A percentile compares a stretch with the other conserved stretches of the same genome.
These are phyloP conservation scores for Phlogophora meticulosa DNA, from an alignment of 2,888 invertebrate species.

Conservation along the genomic window DNA sequence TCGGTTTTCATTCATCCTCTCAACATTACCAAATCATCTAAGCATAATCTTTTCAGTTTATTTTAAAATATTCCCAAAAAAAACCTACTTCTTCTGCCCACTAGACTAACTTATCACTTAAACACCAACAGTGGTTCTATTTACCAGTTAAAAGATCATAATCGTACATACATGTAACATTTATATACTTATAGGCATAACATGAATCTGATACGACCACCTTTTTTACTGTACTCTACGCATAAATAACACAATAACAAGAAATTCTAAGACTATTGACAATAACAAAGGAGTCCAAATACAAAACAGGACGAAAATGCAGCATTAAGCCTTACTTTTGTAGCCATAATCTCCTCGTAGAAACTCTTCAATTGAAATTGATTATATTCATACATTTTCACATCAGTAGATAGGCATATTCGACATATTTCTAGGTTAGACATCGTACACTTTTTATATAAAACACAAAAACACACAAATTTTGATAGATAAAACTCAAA, in stretches of 20 bases:
- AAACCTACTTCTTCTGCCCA: no score
- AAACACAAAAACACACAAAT: slow-evolving; percentile 35
- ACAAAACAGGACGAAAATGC: slow-evolving; percentile 11
- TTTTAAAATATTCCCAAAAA: no score
- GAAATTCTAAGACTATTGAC: neutral
- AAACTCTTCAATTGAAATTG: slow-evolving; percentile 72
- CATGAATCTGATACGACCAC: neutral
- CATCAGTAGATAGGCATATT: slow-evolving; percentile 75
- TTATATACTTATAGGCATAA: neutral
- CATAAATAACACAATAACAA: neutral
- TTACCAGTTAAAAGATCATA: neutral
- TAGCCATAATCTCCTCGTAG: slow-evolving; percentile 77
- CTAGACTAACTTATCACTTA: no score
- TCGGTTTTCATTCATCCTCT: no score
- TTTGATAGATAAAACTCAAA: slow-evolving; percentile 25
- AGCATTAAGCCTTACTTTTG: slow-evolving; percentile 73
- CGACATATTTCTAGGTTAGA: slow-evolving; percentile 74
- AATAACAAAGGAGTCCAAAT: neutral
- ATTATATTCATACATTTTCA: slow-evolving; percentile 74
- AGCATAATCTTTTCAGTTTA: no score
- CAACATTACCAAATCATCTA: no score
- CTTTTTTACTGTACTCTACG: neutral
- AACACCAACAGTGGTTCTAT: neutral
- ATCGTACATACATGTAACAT: slow-evolving; percentile 3
- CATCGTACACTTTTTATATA: slow-evolving; percentile 63